Evolutionary conservation across 1,140 invertebrate genomes (phyloP).

Genomic region (Calliopsis andreniformis): DNA sequence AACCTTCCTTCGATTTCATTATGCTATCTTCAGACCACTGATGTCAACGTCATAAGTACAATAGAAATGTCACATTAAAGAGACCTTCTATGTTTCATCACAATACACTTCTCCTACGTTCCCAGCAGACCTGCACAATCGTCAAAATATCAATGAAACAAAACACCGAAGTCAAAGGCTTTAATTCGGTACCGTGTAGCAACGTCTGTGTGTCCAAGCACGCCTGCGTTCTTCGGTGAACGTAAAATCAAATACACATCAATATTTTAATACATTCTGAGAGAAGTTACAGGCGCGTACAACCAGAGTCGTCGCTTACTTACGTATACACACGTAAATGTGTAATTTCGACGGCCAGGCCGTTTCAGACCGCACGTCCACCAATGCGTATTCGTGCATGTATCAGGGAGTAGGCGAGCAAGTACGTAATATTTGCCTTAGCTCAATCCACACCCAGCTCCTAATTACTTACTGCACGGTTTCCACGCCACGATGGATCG

Average conservation of each 20-base stretch:
- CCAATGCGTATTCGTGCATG: slow-evolving; percentile 70
- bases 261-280: slow-evolving; percentile 53
- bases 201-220: background rate
- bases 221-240: slow-evolving; percentile 27
- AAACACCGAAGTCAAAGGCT: slow-evolving; percentile 8
- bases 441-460: slow-evolving; percentile 70
- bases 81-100: no score
- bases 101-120: no score
- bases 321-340: slow-evolving; percentile 64
- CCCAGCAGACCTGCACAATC: no score
- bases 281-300: slow-evolving; percentile 47
- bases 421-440: slow-evolving; percentile 73
- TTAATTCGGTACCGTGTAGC: slow-evolving; percentile 3
- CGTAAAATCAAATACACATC: slow-evolving; percentile 53
- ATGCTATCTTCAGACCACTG: no score
- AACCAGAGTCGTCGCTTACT: slow-evolving; percentile 51
- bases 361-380: slow-evolving; percentile 65
- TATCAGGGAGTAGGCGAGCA: slow-evolving; percentile 63
- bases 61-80: no score
- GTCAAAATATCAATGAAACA: background rate
- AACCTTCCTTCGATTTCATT: no score
- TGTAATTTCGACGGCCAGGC: slow-evolving; percentile 50
- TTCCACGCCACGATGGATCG: slow-evolving; percentile 62
- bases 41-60: no score
- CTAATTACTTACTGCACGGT: slow-evolving; percentile 71